Evolutionary conservation across 2,113 vertebrate species (phyloP).

Genomic region (Nettapus auritus): DNA sequence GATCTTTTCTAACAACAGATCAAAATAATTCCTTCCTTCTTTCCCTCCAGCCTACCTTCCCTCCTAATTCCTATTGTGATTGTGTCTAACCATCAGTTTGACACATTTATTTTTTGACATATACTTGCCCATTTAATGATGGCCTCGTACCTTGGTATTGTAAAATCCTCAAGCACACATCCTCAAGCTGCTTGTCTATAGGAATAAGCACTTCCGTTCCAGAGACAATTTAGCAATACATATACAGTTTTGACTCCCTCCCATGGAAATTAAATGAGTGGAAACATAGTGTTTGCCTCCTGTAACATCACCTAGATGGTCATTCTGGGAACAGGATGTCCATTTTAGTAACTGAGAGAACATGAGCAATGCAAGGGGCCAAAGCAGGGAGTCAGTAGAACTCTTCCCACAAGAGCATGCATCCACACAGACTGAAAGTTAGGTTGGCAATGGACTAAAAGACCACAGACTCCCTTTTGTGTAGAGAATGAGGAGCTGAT

Average conservation of each 20-base stretch:
- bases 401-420: rapidly evolving
- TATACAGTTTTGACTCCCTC: not conserved
- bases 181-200: not conserved
- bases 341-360: not conserved
- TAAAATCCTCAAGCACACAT: not conserved
- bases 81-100: not conserved
- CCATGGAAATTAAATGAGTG: rapidly evolving
- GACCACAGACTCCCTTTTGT: not conserved
- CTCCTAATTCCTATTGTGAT: not conserved
- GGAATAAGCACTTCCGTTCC: not conserved
- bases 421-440: not conserved
- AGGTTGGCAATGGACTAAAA: not conserved
- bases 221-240: not conserved
- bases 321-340: not conserved
- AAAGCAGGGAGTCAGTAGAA: not conserved
- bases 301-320: not conserved
- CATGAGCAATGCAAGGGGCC: rapidly evolving
- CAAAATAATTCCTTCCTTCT: not conserved
- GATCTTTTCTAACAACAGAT: not conserved
- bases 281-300: not conserved
- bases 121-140: not conserved
- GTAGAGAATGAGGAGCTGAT: not conserved
- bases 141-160: not conserved
- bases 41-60: not conserved
- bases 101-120: rapidly evolving